Percentiles rank a stretch among this genome's conserved stretches.
These are phyloP conservation scores for Lucilia sericata DNA, from an alignment of 1,140 invertebrate genomes.

Conservation along the genomic window DNA sequence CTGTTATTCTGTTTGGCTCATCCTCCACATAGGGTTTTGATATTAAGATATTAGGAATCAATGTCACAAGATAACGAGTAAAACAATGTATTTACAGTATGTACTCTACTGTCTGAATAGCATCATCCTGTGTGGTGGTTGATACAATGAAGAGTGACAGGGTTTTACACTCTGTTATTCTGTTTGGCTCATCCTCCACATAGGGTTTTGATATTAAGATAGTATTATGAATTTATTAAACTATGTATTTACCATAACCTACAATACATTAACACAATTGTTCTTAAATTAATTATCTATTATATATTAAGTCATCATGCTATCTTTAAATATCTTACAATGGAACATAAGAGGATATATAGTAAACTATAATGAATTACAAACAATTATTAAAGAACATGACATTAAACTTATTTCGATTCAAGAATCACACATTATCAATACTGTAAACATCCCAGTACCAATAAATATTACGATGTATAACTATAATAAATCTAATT, in stretches of 20 bases:
- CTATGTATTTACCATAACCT: no score
- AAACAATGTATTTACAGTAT: neutral
- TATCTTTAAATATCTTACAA: slow-evolving; percentile 7
- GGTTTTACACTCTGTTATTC: neutral
- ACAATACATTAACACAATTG: no score
- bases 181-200: neutral
- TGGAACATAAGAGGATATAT: slow-evolving; percentile 15
- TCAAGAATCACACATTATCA: slow-evolving; percentile 14
- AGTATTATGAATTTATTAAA: neutral
- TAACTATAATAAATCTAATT: neutral
- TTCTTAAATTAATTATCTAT: no score
- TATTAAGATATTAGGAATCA: neutral
- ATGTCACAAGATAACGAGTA: neutral
- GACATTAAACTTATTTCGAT: neutral
- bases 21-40: neutral
- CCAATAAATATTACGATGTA: neutral
- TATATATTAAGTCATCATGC: no score
- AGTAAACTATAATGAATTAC: slow-evolving; percentile 15
- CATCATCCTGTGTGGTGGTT: neutral
- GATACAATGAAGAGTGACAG: neutral
- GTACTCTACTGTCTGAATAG: neutral
- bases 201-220: neutral
- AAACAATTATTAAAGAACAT: neutral
- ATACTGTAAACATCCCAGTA: neutral
- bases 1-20: neutral